Evolutionary conservation across 2,888 invertebrate species (phyloP).

Genomic region (Ligdia adustata): DNA sequence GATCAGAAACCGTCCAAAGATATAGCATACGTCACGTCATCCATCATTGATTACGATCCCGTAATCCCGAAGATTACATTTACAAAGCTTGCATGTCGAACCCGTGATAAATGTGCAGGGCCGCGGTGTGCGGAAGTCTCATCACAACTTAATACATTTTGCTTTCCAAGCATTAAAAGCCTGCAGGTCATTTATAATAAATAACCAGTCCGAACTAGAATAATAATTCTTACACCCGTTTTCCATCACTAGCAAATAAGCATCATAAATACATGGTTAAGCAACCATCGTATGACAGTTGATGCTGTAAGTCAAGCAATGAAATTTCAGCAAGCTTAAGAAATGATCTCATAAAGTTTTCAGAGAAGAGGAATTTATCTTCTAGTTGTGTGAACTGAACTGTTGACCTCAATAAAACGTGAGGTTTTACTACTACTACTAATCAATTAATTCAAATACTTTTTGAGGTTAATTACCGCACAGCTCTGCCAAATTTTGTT

Average conservation of each 20-base stretch:
- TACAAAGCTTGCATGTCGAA: constrained; percentile 19
- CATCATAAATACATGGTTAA: constrained; percentile 29
- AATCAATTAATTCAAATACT: too few species aligned
- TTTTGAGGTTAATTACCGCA: too few species aligned
- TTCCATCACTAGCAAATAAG: constrained; percentile 37
- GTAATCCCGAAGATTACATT: constrained; percentile 12
- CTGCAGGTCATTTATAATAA: constrained; percentile 34
- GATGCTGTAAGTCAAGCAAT: constrained; percentile 19
- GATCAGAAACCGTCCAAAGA: constrained; percentile 9
- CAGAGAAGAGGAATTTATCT: too few species aligned
- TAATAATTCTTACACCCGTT: constrained; percentile 26
- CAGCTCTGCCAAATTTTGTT: too few species aligned
- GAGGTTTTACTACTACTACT: too few species aligned
- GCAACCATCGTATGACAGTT: constrained; percentile 19
- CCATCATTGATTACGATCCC: constrained; percentile 17
- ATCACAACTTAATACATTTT: constrained; percentile 21
- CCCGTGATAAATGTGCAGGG: constrained; percentile 19
- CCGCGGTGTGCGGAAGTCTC: constrained; percentile 24
- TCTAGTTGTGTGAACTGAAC: too few species aligned
- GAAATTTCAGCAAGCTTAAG: too few species aligned
- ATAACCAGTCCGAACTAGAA: constrained; percentile 23
- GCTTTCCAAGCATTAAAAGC: constrained; percentile 23
- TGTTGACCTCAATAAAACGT: too few species aligned
- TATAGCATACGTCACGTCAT: constrained; percentile 7
- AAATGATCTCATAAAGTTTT: too few species aligned